A percentile compares a stretch with the other conserved stretches of the same genome.
Evolutionary conservation across 2,113 vertebrate species (phyloP).

Genomic region (Oriolus oriolus): DNA sequence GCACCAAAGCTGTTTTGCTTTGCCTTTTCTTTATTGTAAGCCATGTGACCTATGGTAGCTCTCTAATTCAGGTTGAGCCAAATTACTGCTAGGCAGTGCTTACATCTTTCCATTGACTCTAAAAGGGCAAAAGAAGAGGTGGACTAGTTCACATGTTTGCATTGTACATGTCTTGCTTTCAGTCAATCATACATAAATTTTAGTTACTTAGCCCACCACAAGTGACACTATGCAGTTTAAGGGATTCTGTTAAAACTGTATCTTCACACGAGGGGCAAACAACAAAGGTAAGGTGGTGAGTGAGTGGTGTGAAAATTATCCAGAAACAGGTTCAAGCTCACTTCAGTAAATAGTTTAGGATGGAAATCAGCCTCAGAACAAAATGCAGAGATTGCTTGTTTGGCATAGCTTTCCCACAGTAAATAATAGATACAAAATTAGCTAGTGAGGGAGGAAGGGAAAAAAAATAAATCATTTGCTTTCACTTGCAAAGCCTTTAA

Average conservation of each 20-base stretch:
- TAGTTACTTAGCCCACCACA: neutral
- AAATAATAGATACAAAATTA: conserved; percentile 57
- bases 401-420: conserved; percentile 51
- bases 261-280: neutral
- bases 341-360: neutral
- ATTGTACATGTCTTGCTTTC: neutral
- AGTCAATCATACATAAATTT: neutral
- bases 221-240: neutral
- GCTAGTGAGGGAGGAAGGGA: conserved; percentile 12
- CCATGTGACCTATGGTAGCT: neutral
- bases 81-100: neutral
- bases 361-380: conserved; percentile 1
- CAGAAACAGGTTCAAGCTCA: neutral
- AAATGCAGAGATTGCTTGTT: conserved; percentile 30
- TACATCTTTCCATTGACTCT: neutral
- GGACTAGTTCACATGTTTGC: neutral
- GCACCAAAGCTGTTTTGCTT: neutral
- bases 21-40: neutral
- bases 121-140: neutral
- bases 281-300: neutral
- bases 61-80: neutral
- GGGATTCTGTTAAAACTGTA: neutral
- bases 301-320: neutral
- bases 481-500: conserved; percentile 53
- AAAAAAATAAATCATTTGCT: conserved; percentile 34